Evolutionary conservation across 2,797 vertebrate species (phyloP).

Genomic region (Sphaeramia orbicularis): DNA sequence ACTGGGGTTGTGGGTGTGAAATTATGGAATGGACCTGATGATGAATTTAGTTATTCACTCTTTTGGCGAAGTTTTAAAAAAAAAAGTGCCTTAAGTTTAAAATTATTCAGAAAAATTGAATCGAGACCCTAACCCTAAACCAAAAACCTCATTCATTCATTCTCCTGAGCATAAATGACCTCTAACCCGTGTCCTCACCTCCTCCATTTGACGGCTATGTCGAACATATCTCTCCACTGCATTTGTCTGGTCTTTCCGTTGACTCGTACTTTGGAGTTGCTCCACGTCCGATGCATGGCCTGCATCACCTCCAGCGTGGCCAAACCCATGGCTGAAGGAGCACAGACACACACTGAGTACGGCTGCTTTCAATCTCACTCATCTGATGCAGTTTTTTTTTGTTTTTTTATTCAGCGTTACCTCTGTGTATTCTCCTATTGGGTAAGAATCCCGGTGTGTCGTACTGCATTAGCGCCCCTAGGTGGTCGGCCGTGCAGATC

Average conservation of each 20-base stretch:
- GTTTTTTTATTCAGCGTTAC: slow-evolving; percentile 82
- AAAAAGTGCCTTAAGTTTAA: too few species aligned
- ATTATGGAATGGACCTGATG: too few species aligned
- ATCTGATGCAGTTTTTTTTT: too few species aligned
- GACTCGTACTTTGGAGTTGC: slow-evolving; percentile 96
- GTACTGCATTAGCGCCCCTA: slow-evolving; percentile 96
- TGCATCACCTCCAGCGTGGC: slow-evolving; percentile 98
- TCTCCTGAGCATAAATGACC: too few species aligned
- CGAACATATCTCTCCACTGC: slow-evolving; percentile 99
- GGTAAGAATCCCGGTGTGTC: slow-evolving; percentile 95
- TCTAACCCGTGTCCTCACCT: slow-evolving; percentile 84
- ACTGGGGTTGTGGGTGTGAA: too few species aligned
- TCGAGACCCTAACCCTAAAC: too few species aligned
- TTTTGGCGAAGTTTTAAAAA: too few species aligned
- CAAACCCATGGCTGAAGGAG: slow-evolving; percentile 93
- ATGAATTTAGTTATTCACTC: too few species aligned
- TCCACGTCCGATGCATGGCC: slow-evolving; percentile 95
- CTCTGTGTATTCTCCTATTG: slow-evolving; percentile 96
- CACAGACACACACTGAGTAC: background rate
- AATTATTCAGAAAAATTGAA: too few species aligned
- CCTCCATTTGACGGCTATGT: slow-evolving; percentile 97
- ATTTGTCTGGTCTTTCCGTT: slow-evolving; percentile 95
- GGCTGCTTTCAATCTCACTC: too few species aligned
- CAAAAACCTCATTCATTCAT: too few species aligned
- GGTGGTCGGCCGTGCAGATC: slow-evolving; percentile 92